Evolutionary conservation across 2,797 vertebrate species (phyloP).

Genomic region (Rhinoraja longicauda): DNA sequence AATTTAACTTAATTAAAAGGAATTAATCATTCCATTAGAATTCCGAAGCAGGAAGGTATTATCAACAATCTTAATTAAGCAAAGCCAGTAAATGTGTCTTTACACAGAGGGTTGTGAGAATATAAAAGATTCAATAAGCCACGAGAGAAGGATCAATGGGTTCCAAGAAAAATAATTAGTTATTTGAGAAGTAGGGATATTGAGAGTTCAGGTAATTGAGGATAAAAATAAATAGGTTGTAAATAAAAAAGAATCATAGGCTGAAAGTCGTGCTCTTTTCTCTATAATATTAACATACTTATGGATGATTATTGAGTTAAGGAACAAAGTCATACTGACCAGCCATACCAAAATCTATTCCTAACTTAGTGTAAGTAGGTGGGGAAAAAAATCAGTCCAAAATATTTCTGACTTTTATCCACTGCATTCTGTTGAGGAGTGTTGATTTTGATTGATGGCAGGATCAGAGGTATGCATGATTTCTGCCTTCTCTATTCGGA

Average conservation of each 20-base stretch:
- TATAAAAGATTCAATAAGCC: neutral
- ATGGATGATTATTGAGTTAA: neutral
- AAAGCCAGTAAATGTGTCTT: neutral
- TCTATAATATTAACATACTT: neutral
- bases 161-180: neutral
- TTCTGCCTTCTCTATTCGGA: neutral
- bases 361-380: neutral
- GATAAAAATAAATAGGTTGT: neutral
- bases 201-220: neutral
- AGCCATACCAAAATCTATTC: neutral
- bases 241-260: neutral
- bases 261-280: neutral
- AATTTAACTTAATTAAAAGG: neutral
- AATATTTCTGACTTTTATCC: neutral
- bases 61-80: neutral
- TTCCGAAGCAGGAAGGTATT: neutral
- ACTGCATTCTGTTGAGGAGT: neutral
- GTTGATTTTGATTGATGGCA: neutral
- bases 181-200: neutral
- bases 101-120: neutral
- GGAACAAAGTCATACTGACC: neutral
- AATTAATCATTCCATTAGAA: conserved; percentile 3
- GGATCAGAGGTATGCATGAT: neutral
- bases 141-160: neutral
- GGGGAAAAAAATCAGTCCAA: neutral